A percentile compares a stretch with the other conserved stretches of the same genome.
These are phyloP conservation scores for Nephila pilipes DNA, from an alignment of 1,140 invertebrate genomes.

Conservation along the genomic window DNA sequence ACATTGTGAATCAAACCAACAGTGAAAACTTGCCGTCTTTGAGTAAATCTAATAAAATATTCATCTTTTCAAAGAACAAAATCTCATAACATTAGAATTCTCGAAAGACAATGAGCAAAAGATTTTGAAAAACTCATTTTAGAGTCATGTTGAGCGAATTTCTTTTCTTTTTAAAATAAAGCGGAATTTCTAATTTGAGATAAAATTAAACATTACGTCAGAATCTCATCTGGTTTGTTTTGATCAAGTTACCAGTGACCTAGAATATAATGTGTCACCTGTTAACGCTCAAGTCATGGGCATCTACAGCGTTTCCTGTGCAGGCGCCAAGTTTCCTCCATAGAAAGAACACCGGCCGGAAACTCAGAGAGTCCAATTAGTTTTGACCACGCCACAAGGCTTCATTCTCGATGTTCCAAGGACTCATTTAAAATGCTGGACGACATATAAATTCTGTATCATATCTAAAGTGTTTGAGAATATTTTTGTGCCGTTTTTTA, in stretches of 20 bases:
- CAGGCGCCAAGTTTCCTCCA: constrained; percentile 61
- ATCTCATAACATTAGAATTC: no score
- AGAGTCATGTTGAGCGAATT: no score
- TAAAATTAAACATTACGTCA: constrained; percentile 26
- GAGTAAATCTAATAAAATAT: no score
- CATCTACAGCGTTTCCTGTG: constrained; percentile 44
- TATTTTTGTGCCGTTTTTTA: constrained; percentile 4
- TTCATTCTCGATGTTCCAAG: constrained; percentile 36
- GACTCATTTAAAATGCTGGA: constrained; percentile 48
- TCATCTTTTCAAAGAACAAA: no score
- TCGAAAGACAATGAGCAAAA: no score
- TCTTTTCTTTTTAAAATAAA: background rate
- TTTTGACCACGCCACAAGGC: constrained; percentile 55
- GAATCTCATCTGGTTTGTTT: constrained; percentile 49
- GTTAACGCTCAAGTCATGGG: constrained; percentile 30
- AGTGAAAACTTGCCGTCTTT: no score
- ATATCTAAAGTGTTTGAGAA: constrained; percentile 26
- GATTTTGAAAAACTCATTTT: no score
- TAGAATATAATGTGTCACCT: constrained; percentile 71
- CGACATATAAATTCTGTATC: constrained; percentile 42
- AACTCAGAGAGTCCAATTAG: constrained; percentile 38
- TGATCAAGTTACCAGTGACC: constrained; percentile 72
- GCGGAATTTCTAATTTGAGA: constrained; percentile 6
- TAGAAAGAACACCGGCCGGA: constrained; percentile 48
- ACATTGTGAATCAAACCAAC: no score